Conservation (phyloP, 1,140 invertebrate genomes). For the Sitobion miscanthi region DNA sequence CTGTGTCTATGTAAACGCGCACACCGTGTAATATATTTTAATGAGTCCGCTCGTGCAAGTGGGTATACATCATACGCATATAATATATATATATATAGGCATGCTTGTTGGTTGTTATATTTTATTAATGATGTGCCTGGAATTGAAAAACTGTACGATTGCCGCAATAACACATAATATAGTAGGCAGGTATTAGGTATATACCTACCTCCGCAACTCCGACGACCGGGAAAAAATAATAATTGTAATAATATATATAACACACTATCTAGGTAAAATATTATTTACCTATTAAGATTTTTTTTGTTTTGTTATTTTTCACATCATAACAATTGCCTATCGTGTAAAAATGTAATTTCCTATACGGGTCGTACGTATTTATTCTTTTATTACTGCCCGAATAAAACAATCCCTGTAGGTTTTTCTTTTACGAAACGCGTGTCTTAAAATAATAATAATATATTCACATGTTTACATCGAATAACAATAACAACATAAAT, state of each 20-base stretch:
- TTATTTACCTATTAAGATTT: neutral
- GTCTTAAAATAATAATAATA: neutral
- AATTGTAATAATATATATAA: neutral
- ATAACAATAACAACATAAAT: neutral
- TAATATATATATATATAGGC: neutral
- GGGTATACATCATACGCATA: neutral
- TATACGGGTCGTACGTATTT: neutral
- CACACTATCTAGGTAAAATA: neutral
- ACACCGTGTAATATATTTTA: slow-evolving; percentile 11
- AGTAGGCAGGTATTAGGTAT: too few species aligned
- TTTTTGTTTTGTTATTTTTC: too few species aligned
- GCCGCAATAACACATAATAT: neutral
- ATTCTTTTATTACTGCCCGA: neutral
- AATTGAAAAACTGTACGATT: neutral
- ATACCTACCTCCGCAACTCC: neutral
- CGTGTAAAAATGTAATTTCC: neutral
- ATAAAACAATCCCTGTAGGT: neutral
- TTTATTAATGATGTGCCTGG: neutral
- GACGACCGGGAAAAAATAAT: neutral
- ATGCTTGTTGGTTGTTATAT: neutral
- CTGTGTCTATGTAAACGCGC: neutral
- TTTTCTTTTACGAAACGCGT: neutral
- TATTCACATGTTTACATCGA: neutral
- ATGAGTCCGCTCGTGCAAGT: neutral
- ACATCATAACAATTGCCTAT: too few species aligned